Evolutionary conservation across 1,140 invertebrate species (phyloP), one percentile per base, ranked within the genome.

Genomic region (Pseudomyrmex flavicornis): DNA sequence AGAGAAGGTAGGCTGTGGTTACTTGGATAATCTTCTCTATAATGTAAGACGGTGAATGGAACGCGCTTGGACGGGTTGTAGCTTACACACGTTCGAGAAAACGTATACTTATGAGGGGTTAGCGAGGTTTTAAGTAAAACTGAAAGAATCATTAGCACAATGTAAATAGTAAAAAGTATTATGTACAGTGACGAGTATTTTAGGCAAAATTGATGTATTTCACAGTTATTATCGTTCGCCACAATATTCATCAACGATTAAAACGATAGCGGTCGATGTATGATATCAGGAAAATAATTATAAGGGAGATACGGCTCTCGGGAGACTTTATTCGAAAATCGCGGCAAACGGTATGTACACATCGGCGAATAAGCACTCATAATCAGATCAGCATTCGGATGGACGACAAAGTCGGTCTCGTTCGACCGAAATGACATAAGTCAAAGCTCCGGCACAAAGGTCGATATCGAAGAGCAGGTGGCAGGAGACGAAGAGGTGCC

Each of bases 1-100:
- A 89, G 89, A 80, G 76, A 66, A 86, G 89, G 75, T 87, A 84
- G 90, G 90, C 87, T 90, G 90, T 86, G 91, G 92, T 93, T 93
- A 88, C 92, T 91, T 82, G 86, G 87, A 91, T 92, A 92, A 93
- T 93, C 91, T 91, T 85, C 88, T 92, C 83, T 84, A 92, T 93
- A 93, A 93, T 91, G 85, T 90, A 91, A 86, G 79, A 56, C 79
- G 83, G 75, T 85, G 87, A 88, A 91, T 90, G 89, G 84, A 90
- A 82, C 80, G 85, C 61, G 65, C 83, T 79, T 63, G 85, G 86
- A 87, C 85, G 82, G 56, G 70, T 84, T 73, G 74, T 52, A 63
- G 44, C 58, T 84, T 61, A 66, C 22, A 66, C 22, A 63, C 70
- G 79, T 82, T 82, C 58, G 48, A 63, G 70, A 7, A 48, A 66